These are phyloP conservation scores for Sapayoa aenigma DNA, from an alignment of 2,113 vertebrate genomes.

Conservation along the genomic window DNA sequence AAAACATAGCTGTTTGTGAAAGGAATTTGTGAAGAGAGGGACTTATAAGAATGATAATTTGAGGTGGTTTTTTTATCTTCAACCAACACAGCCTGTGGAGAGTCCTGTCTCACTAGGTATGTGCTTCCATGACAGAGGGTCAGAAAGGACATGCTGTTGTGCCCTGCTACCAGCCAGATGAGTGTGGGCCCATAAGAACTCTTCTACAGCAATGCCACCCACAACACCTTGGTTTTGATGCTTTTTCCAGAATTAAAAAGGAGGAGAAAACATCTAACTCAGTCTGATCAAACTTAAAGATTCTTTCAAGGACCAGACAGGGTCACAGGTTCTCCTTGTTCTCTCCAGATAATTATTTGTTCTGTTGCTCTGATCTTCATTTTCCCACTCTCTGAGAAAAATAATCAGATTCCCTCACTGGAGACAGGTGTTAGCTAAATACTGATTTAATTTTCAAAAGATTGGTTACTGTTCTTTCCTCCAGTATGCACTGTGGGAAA, in stretches of 20 bases:
- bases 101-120: neutral
- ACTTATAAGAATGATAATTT: neutral
- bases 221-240: neutral
- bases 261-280: neutral
- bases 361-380: neutral
- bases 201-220: neutral
- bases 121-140: neutral
- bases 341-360: neutral
- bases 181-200: neutral
- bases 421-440: neutral
- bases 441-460: constrained; percentile 1
- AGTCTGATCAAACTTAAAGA: neutral
- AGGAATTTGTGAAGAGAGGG: neutral
- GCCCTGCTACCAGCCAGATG: neutral
- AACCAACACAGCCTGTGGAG: neutral
- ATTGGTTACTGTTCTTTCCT: neutral
- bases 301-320: neutral
- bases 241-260: neutral
- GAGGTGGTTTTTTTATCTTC: neutral
- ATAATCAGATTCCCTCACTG: neutral
- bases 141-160: neutral
- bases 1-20: neutral
- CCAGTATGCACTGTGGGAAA: neutral
- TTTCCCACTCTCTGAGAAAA: neutral
- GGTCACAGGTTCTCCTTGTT: neutral